Evolutionary conservation across 2,797 vertebrate species (phyloP).

Genomic region (Philypnodon macrostomus): DNA sequence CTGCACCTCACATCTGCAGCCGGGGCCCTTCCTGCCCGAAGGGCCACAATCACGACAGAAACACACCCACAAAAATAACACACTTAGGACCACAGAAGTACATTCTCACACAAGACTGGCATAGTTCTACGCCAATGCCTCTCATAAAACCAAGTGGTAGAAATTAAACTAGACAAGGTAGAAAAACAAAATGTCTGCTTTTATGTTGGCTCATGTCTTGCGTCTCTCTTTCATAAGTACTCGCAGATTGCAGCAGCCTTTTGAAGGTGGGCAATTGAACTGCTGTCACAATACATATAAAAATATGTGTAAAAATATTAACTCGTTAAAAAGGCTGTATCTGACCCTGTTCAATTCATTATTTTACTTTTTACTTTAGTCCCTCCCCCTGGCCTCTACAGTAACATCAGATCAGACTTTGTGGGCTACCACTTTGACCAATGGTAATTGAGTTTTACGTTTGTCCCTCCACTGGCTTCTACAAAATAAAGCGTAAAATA

Average conservation of each 20-base stretch:
- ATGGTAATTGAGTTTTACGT: too few relatives aligned
- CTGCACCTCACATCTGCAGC: slow-evolving; percentile 56
- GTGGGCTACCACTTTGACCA: too few relatives aligned
- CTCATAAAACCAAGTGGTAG: slow-evolving; percentile 22
- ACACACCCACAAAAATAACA: slow-evolving; percentile 67
- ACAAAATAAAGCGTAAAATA: too few relatives aligned
- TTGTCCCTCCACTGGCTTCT: too few relatives aligned
- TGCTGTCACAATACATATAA: slow-evolving; percentile 13
- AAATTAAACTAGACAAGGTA: slow-evolving; percentile 49
- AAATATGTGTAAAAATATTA: too few relatives aligned
- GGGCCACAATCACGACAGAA: slow-evolving; percentile 64
- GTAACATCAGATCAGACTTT: too few relatives aligned
- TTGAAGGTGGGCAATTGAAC: slow-evolving; percentile 41
- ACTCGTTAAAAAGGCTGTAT: too few relatives aligned
- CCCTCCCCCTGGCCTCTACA: too few relatives aligned
- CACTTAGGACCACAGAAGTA: slow-evolving; percentile 24
- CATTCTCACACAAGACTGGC: slow-evolving; percentile 16
- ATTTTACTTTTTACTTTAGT: too few relatives aligned
- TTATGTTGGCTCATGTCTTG: slow-evolving; percentile 19
- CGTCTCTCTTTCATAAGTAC: slow-evolving; percentile 27
- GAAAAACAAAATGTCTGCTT: slow-evolving; percentile 43
- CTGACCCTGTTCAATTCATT: too few relatives aligned
- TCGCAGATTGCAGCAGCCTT: slow-evolving; percentile 50
- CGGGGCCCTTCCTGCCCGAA: slow-evolving; percentile 65
- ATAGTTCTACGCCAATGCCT: slow-evolving; percentile 2